Evolutionary conservation across 2,113 vertebrate species (phyloP).

Genomic region (Thalassarche chlororhynchos): DNA sequence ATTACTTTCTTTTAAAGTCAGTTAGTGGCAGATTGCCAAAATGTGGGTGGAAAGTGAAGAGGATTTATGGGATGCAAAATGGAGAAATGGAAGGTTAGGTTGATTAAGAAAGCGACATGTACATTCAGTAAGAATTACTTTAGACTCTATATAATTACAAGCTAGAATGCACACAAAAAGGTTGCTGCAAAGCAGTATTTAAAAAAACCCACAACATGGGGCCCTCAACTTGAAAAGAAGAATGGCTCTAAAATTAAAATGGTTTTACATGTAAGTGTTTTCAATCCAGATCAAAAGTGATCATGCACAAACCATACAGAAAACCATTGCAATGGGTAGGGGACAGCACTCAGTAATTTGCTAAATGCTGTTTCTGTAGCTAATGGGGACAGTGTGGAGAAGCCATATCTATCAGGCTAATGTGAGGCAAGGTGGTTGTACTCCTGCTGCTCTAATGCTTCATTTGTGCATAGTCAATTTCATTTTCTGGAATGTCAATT

Average conservation of each 20-base stretch:
- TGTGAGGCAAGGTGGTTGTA: background rate
- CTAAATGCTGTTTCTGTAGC: background rate
- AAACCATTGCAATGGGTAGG: background rate
- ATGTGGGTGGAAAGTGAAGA: background rate
- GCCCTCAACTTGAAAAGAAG: background rate
- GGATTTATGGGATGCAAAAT: background rate
- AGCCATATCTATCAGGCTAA: rapidly evolving
- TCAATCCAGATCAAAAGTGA: background rate
- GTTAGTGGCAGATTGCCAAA: background rate
- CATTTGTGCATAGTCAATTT: background rate
- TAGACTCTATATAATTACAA: background rate
- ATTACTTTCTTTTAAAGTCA: background rate
- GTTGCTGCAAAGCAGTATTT: background rate
- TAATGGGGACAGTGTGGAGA: background rate
- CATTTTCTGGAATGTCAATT: background rate
- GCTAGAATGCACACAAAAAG: background rate
- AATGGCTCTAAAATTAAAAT: background rate
- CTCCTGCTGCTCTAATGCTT: background rate
- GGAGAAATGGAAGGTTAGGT: background rate
- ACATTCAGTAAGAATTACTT: background rate
- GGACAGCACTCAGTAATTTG: background rate
- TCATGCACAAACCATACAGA: background rate
- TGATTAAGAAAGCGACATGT: background rate
- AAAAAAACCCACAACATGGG: background rate
- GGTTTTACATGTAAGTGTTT: background rate